phyloP scores from a whole-genome alignment of 2,113 vertebrate species.

The Petroica traversi region DNA sequence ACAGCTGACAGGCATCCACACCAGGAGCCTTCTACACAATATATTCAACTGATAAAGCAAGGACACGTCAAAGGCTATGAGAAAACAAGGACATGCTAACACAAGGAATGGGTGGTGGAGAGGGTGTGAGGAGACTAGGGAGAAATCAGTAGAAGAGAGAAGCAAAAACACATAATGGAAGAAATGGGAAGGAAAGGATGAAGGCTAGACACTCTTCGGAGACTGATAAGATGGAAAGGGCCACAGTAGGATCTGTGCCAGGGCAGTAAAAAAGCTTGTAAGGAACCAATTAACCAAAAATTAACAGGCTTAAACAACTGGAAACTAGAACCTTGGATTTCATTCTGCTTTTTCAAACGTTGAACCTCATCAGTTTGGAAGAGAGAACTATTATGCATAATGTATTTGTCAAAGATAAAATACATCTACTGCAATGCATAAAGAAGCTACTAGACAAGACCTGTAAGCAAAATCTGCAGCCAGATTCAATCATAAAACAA shows the following conservation, averaged over 20 bases:
- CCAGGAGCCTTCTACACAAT: neutral
- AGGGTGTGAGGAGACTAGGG: neutral
- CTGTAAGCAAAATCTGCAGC: neutral
- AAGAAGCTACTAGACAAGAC: neutral
- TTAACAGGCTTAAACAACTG: neutral
- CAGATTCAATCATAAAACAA: constrained; percentile 30
- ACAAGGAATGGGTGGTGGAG: neutral
- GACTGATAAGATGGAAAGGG: neutral
- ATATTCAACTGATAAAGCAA: neutral
- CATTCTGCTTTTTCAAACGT: neutral
- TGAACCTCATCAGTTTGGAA: neutral
- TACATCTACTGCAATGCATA: neutral
- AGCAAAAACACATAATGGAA: neutral
- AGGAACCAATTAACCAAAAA: neutral
- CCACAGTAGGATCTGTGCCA: neutral
- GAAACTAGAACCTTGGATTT: neutral
- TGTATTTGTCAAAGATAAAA: neutral
- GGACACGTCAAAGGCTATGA: neutral
- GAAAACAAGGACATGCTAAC: neutral
- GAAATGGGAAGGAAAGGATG: neutral
- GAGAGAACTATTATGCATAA: neutral
- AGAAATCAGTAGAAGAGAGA: neutral
- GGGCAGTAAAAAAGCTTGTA: neutral
- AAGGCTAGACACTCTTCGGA: neutral
- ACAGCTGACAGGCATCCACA: neutral